phyloP scores from a whole-genome alignment of 1,140 invertebrate genomes.

The Drosophila lini region DNA sequence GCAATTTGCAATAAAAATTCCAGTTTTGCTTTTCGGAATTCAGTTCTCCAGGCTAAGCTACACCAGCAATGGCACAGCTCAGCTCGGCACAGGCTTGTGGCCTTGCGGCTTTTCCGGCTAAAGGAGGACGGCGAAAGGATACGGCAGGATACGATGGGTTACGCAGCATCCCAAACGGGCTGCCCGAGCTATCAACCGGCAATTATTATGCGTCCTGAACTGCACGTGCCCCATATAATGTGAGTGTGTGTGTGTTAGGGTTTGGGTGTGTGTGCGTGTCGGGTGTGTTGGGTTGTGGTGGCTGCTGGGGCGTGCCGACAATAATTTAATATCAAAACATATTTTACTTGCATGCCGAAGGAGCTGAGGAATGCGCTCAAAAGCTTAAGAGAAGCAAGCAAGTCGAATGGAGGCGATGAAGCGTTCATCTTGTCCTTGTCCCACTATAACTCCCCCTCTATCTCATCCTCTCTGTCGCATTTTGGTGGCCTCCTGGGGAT shows the following conservation, averaged over 20 bases:
- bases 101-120: constrained; percentile 48
- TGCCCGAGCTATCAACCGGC: constrained; percentile 62
- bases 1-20: constrained; percentile 83
- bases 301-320: constrained; percentile 60
- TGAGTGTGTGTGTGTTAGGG: background rate
- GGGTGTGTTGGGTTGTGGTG: constrained; percentile 1
- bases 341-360: constrained; percentile 80
- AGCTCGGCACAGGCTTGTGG: constrained; percentile 28
- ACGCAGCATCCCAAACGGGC: constrained; percentile 37
- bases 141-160: constrained; percentile 39
- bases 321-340: constrained; percentile 83
- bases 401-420: constrained; percentile 56
- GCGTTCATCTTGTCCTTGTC: constrained; percentile 36
- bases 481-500: constrained; percentile 11
- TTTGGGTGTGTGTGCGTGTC: constrained; percentile 5
- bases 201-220: constrained; percentile 74
- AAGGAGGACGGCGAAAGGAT: constrained; percentile 21
- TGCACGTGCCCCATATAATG: constrained; percentile 51
- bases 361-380: constrained; percentile 69
- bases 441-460: background rate
- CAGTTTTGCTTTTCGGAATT: constrained; percentile 80
- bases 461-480: background rate
- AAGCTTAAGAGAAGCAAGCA: constrained; percentile 45
- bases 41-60: constrained; percentile 43
- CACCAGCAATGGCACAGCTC: constrained; percentile 9